Base-by-base conservation (phyloP, 2,113 vertebrate genomes). In the Salvelinus sp. region DNA sequence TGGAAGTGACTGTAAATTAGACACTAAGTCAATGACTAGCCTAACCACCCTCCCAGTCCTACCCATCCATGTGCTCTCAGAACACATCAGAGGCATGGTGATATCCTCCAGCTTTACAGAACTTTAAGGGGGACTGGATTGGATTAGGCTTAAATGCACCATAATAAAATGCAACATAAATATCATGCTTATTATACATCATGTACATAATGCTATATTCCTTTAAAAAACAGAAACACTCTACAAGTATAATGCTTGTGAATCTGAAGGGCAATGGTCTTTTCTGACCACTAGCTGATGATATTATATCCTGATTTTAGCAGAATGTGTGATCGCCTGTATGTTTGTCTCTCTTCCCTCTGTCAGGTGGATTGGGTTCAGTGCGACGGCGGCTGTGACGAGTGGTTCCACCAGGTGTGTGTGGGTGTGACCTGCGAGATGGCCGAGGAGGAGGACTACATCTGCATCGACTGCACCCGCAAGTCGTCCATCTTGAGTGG, bases 361-460 rank as follows among this genome's bases (percentile, higher is more conserved):
- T 20, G 87, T 71, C 95, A 99, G 98, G 98, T 99, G 83, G 98
- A 99, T 93, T 99, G 98, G 98, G 98, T 99, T 72, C 98, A 99
- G 85, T 99, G 98, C 67, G 98, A 99, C 2, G 98, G 98, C 44
- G 98, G 98, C 91, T 99, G 98, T 1, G 98, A 99, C 44, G 96
- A 98, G 86, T 99, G 98, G 98, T 99, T 99, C 92, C 98, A 99
- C 88, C 98, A 99, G 86, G 93, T 99, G 78, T 99, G 98, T 60
- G 98, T 99, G 4, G 98, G 98, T 1, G 97, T 99, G 16, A 95
- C 98, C 2, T 97, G 96, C 4, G 98, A 99, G 90, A 99, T 99
- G 97, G 98, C 98, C 0, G 98, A 99, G 90, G 98, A 93, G 0
- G 98, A 99, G 85, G 98, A 99, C 93, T 99, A 99, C 91, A 97